Evolutionary conservation across 1,140 invertebrate genomes (phyloP), one percentile per base, ranked within the genome.

Genomic region (Ylistrum balloti): DNA sequence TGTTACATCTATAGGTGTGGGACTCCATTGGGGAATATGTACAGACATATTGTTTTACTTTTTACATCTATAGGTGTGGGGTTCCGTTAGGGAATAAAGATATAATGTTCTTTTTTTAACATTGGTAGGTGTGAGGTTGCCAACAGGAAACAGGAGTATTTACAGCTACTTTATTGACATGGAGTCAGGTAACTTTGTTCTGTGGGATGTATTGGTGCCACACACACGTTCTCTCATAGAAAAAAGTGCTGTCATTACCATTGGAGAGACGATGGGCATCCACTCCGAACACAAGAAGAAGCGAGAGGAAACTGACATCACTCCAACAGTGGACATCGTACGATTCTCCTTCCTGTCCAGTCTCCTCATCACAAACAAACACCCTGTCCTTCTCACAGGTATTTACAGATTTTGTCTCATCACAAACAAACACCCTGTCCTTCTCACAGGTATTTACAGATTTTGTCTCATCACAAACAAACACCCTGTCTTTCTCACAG

Each of bases 121-220:
- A n/a, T 38, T 22, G 92, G 48, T 86, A 96, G 96, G 96, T 88
- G 94, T 96, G n/a, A 93, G 95, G 86, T 92, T 96, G 17, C 96
- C 96, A 33, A 94, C 95, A 33, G 96, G 95, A 35, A 95, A 95
- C 89, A 93, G 93, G 48, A 95, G 93, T 56, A 95, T 96, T 33
- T 96, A 95, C 92, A 94, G 95, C 86, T 96, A 96, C 91, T 96
- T 96, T 92, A 93, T 96, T 22, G 96, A 96, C 92, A 94, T 96
- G 93, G 94, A 96, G 88, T 94, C 94, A 15, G 95, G 95, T 87
- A 93, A 93, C 90, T 96, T 96, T 95, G 92, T 95, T 7, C 93
- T 94, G 11, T 96, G 96, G 96, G 95, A 95, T 91, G 93, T 91
- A 3, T 93, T 96, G 28, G 94, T 96, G 20, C 96, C 96, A 13